These are phyloP conservation scores for Stenchaetothrips biformis DNA, from an alignment of 2,888 invertebrate species.

Conservation along the genomic window DNA sequence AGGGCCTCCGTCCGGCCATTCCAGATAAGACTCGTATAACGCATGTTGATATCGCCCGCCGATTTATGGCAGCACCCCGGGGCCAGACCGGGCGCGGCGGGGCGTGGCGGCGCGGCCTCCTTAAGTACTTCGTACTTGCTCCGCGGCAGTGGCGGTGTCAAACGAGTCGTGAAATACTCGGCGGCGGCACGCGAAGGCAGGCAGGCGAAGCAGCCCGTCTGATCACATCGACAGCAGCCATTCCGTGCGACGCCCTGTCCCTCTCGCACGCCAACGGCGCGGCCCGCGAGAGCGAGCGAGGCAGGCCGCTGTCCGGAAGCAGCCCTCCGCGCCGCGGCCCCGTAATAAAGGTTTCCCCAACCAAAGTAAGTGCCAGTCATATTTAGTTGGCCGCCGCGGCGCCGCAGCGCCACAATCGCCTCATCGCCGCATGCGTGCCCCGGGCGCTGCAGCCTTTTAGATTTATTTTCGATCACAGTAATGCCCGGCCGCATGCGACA, in stretches of 20 bases:
- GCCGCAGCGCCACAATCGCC: neutral
- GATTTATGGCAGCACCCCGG: too few species aligned
- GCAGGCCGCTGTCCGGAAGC: too few species aligned
- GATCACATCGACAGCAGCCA: neutral
- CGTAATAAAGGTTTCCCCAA: neutral
- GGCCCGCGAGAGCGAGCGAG: too few species aligned
- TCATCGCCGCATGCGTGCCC: neutral
- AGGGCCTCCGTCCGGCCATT: too few species aligned
- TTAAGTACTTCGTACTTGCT: neutral
- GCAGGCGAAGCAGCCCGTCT: neutral
- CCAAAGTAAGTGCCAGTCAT: neutral
- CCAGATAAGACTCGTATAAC: too few species aligned
- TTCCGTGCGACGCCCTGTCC: neutral
- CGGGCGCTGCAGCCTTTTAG: neutral
- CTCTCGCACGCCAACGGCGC: too few species aligned
- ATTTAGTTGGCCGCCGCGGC: neutral
- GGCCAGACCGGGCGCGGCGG: neutral
- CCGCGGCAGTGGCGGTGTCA: neutral
- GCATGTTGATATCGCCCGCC: too few species aligned
- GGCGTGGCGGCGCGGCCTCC: neutral
- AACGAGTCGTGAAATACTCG: constrained; percentile 20
- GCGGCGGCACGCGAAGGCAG: neutral
- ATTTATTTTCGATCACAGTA: constrained; percentile 2
- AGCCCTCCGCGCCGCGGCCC: neutral
- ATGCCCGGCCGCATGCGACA: neutral